These are phyloP conservation scores for Drepanosiphum platanoidis DNA, from an alignment of 2,888 invertebrate species.

Conservation along the genomic window DNA sequence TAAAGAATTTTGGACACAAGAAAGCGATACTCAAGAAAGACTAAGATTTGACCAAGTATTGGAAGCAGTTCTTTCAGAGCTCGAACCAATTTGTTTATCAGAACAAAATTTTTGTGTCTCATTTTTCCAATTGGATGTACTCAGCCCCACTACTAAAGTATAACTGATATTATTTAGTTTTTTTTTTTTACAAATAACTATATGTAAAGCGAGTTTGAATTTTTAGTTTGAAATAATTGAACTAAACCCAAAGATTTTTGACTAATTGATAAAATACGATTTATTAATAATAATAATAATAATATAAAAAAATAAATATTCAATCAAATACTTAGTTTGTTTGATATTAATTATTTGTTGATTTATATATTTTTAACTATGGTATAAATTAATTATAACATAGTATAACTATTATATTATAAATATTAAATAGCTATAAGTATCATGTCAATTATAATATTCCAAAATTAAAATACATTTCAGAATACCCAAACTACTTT, in stretches of 20 bases:
- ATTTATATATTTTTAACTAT: not conserved
- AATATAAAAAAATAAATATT: not conserved
- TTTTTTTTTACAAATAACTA: not conserved
- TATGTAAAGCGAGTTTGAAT: not conserved
- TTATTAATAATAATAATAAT: not conserved
- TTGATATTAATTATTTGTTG: not conserved
- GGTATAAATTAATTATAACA: not conserved
- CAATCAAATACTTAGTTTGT: not conserved
- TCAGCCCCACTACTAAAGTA: conserved; percentile 70
- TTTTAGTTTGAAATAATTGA: conserved; percentile 4
- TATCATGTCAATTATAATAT: not conserved
- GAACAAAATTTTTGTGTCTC: conserved; percentile 95
- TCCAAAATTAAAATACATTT: conserved; percentile 62
- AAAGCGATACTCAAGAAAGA: conserved; percentile 73
- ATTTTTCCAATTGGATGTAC: conserved; percentile 85
- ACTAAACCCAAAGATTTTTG: not conserved
- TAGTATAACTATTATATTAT: not conserved
- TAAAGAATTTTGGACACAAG: conserved; percentile 74
- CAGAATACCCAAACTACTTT: conserved; percentile 72
- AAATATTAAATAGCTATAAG: not conserved
- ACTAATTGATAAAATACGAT: not conserved
- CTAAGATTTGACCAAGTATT: conserved; percentile 76
- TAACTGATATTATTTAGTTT: conserved; percentile 7
- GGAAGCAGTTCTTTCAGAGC: conserved; percentile 85
- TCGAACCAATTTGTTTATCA: conserved; percentile 90